Conservation (phyloP, 1,140 invertebrate species). For the Zaprionus capensis region DNA sequence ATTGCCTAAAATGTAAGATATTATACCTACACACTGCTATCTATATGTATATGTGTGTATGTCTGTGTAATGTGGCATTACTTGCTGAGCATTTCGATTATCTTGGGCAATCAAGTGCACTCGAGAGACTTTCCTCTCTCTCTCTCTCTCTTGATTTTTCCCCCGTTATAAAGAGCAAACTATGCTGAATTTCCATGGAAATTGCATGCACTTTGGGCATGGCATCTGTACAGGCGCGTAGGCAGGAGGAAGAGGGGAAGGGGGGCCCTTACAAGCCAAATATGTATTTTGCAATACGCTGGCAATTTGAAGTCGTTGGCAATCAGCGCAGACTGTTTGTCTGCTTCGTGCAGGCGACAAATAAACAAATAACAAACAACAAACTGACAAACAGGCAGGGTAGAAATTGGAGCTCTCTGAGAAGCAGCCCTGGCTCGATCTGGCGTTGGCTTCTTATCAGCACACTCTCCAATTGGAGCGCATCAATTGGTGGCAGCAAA, state of each 20-base stretch:
- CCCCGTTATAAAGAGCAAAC: too few relatives aligned
- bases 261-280: constrained; percentile 6
- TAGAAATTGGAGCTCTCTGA: background rate
- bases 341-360: constrained; percentile 25
- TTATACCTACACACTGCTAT: background rate
- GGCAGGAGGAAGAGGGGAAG: too few relatives aligned
- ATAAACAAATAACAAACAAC: constrained; percentile 28
- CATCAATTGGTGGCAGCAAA: constrained; percentile 13
- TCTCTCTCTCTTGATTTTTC: background rate
- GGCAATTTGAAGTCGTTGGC: constrained; percentile 15
- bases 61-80: background rate
- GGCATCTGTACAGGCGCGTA: background rate
- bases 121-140: too few relatives aligned
- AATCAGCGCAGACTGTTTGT: constrained; percentile 48
- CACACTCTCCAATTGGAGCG: constrained; percentile 23
- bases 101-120: background rate
- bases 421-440: background rate
- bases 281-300: constrained; percentile 43
- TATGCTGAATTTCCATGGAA: constrained; percentile 2
- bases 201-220: background rate
- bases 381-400: constrained; percentile 14
- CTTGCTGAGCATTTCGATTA: constrained; percentile 4
- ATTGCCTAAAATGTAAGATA: background rate
- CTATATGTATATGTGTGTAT: background rate
- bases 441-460: constrained; percentile 38